Evolutionary conservation across 2,797 vertebrate genomes (phyloP).

Genomic region (Ataeniobius toweri): DNA sequence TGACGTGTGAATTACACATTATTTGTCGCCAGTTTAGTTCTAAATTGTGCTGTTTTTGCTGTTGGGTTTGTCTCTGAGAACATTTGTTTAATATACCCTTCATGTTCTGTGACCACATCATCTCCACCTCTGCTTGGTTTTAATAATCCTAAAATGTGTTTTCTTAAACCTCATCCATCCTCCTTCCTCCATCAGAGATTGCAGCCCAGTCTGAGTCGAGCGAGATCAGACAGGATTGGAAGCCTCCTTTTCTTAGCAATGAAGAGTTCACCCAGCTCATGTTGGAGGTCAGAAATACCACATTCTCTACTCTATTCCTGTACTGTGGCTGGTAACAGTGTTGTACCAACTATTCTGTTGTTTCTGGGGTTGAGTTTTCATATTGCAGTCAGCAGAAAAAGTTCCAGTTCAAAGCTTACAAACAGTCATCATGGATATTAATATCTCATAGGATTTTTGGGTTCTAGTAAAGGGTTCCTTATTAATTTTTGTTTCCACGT

Average conservation of each 20-base stretch:
- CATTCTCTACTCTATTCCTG: slow-evolving; percentile 10
- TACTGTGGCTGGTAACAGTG: background rate
- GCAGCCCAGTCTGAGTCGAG: slow-evolving; percentile 95
- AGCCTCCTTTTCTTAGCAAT: slow-evolving; percentile 97
- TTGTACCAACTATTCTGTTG: slow-evolving; percentile 11
- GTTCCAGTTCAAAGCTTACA: background rate
- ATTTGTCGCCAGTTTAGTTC: background rate
- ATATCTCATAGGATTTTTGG: no score
- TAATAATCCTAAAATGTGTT: background rate
- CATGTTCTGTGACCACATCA: background rate
- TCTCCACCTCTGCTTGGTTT: slow-evolving; percentile 12
- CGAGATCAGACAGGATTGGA: slow-evolving; percentile 98
- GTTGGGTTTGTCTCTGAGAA: background rate
- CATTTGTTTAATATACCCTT: background rate
- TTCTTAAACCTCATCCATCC: background rate
- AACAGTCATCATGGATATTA: no score
- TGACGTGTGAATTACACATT: background rate
- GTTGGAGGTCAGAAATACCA: slow-evolving; percentile 88
- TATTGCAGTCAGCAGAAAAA: slow-evolving; percentile 1
- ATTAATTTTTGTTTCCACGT: no score
- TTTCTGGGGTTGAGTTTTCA: background rate
- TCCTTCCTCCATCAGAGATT: slow-evolving; percentile 81
- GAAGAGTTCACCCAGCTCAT: slow-evolving; percentile 99
- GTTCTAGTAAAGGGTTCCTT: no score
- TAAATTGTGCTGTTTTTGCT: background rate